These are phyloP conservation scores for Rhipidura dahli DNA, from an alignment of 2,113 vertebrate species.

Conservation along the genomic window DNA sequence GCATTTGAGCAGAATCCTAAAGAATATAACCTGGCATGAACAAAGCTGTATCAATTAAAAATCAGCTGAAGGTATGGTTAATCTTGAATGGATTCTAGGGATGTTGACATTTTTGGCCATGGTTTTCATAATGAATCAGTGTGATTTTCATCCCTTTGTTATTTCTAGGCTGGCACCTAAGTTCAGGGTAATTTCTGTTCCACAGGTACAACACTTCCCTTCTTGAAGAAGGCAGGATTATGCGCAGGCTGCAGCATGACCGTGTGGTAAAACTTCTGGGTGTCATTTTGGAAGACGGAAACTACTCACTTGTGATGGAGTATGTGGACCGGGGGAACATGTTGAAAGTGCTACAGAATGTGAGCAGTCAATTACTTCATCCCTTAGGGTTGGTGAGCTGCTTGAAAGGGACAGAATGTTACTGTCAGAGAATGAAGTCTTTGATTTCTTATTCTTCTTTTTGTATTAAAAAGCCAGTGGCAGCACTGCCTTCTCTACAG, in stretches of 20 bases:
- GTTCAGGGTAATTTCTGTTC: background rate
- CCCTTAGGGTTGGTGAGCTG: background rate
- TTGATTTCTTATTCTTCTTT: background rate
- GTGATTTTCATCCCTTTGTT: background rate
- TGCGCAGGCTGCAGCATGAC: slow-evolving; percentile 83
- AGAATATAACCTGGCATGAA: background rate
- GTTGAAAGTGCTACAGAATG: slow-evolving; percentile 81
- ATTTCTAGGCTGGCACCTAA: background rate
- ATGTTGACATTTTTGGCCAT: background rate
- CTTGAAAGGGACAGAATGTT: background rate
- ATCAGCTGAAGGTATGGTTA: background rate
- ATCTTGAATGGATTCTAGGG: background rate
- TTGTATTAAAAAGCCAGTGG: background rate
- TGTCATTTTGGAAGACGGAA: slow-evolving; percentile 86
- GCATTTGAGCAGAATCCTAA: background rate
- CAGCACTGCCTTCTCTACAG: background rate
- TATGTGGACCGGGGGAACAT: slow-evolving; percentile 88
- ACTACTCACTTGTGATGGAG: slow-evolving; percentile 93
- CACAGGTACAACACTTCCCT: slow-evolving; percentile 80
- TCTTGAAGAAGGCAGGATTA: slow-evolving; percentile 89
- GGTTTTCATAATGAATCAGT: background rate
- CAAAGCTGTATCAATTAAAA: background rate
- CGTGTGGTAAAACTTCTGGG: slow-evolving; percentile 90
- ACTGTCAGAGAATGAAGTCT: background rate
- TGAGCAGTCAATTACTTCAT: slow-evolving; percentile 56